A percentile compares a stretch with the other conserved stretches of the same genome.
Conservation (phyloP, 2,113 vertebrate species). For the Oreochromis spilurus region DNA sequence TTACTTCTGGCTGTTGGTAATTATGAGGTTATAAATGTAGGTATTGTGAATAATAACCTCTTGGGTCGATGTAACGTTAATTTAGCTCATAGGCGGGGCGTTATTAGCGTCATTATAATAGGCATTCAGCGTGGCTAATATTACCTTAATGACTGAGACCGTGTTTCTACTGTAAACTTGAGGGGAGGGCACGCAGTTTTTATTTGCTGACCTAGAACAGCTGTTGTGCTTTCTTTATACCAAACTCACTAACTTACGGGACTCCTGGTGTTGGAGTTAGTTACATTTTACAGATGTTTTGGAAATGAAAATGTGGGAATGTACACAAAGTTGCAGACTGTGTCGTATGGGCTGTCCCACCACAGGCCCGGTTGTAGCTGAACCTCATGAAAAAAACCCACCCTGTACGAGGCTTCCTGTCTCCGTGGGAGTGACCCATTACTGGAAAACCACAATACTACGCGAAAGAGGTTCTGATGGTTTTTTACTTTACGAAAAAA, state of each 20-base stretch:
- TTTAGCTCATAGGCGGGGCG: background rate
- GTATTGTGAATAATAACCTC: background rate
- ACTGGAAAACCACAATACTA: slow-evolving; percentile 23
- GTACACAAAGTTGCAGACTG: background rate
- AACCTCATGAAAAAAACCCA: background rate
- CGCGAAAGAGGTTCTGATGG: background rate
- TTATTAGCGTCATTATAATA: background rate
- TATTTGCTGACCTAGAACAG: background rate
- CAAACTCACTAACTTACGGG: background rate
- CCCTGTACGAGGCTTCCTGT: background rate
- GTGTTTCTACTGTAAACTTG: background rate
- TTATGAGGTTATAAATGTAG: background rate
- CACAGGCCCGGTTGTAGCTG: background rate
- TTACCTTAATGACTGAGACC: background rate
- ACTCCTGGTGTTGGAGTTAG: background rate
- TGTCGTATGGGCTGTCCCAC: background rate
- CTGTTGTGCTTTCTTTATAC: background rate
- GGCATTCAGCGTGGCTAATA: background rate
- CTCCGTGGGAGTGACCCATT: slow-evolving; percentile 39
- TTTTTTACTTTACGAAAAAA: background rate
- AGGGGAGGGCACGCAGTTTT: background rate
- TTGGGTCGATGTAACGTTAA: background rate
- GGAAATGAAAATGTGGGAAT: background rate
- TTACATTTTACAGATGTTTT: background rate
- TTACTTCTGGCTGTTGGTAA: fast-evolving